Conservation (phyloP, 2,113 vertebrate species). For the Gulo gulo region DNA sequence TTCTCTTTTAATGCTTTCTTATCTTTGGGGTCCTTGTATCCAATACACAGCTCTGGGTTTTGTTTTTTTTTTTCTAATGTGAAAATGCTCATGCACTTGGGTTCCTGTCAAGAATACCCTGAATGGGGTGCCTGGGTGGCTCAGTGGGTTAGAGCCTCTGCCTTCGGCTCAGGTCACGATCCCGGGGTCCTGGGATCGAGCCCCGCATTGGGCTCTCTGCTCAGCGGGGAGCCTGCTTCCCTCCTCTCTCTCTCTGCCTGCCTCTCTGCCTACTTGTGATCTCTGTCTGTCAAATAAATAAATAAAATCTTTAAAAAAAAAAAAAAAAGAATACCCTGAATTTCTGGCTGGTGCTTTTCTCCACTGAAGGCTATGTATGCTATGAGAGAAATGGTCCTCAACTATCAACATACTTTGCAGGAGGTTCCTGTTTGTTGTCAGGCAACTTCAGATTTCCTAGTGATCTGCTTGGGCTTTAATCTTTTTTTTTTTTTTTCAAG, state of each 20-base stretch:
- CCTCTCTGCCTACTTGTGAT: too few species aligned
- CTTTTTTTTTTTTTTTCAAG: neutral
- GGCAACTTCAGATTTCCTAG: neutral
- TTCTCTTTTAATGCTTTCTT: neutral
- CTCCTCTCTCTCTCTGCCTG: too few species aligned
- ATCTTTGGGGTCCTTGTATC: neutral
- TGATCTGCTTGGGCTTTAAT: neutral
- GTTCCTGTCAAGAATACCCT: neutral
- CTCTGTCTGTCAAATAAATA: too few species aligned
- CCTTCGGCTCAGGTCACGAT: too few species aligned
- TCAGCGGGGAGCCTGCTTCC: too few species aligned
- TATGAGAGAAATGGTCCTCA: neutral
- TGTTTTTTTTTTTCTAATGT: neutral
- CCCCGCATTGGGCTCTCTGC: too few species aligned
- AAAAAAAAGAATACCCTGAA: neutral
- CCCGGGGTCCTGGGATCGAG: too few species aligned
- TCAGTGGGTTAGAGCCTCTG: too few species aligned
- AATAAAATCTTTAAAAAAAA: too few species aligned
- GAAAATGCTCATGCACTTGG: neutral
- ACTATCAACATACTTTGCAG: neutral
- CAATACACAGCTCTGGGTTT: neutral
- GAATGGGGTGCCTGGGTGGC: too few species aligned
- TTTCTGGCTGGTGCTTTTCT: neutral
- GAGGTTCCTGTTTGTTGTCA: neutral
- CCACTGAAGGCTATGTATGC: neutral